phyloP scores from a whole-genome alignment of 2,888 invertebrate species.

The Notodonta ziczac region DNA sequence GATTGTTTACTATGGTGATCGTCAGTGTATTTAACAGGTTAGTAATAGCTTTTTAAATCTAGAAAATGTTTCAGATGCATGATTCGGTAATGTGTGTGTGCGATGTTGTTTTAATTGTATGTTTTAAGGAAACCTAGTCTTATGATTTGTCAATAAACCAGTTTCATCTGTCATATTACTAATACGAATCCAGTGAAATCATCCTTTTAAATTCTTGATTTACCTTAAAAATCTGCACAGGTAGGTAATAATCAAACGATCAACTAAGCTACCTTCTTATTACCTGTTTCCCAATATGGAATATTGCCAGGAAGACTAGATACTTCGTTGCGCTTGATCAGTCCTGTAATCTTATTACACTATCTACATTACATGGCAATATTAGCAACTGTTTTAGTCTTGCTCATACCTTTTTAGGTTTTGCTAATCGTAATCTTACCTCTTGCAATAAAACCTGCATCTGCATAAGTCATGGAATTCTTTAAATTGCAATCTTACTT shows the following conservation, averaged over 20 bases:
- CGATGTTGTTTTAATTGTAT: background rate
- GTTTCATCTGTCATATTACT: background rate
- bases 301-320: constrained; percentile 31
- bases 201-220: background rate
- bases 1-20: constrained; percentile 82
- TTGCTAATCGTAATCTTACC: too few species aligned
- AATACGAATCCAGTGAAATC: background rate
- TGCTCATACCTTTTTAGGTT: too few species aligned
- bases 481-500: too few species aligned
- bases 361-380: constrained; percentile 5
- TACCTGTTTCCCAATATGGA: constrained; percentile 22
- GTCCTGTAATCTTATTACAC: constrained; percentile 45
- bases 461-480: too few species aligned
- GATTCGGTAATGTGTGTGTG: background rate
- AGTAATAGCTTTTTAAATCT: constrained; percentile 35
- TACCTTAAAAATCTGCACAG: background rate
- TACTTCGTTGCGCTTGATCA: constrained; percentile 42
- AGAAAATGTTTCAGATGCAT: background rate
- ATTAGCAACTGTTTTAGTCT: constrained; percentile 1
- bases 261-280: background rate
- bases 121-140: too few species aligned
- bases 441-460: too few species aligned
- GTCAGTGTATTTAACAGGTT: constrained; percentile 83
- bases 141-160: background rate
- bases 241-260: background rate